Evolutionary conservation across 2,888 invertebrate species (phyloP).

Genomic region (Sthenelais limicola): DNA sequence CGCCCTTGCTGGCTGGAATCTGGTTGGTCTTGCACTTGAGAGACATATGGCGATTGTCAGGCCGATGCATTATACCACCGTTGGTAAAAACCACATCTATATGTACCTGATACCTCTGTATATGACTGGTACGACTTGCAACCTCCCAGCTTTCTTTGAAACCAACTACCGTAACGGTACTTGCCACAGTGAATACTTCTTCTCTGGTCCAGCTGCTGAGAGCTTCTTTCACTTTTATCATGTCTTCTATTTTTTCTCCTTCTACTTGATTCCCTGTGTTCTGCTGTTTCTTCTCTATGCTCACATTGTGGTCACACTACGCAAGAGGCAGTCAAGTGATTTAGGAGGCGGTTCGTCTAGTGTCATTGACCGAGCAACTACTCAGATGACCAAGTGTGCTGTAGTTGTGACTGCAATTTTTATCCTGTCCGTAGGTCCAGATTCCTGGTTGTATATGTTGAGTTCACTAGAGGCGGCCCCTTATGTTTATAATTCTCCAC

Average conservation of each 20-base stretch:
- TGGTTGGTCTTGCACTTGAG: slow-evolving; percentile 9
- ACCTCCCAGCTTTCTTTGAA: slow-evolving; percentile 17
- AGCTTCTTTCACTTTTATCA: slow-evolving; percentile 7
- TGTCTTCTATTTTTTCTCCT: slow-evolving; percentile 1
- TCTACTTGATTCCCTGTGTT: slow-evolving; percentile 17
- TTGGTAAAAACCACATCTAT: neutral
- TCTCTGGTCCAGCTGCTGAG: neutral
- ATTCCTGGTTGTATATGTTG: slow-evolving; percentile 11
- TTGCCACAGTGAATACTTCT: slow-evolving; percentile 21
- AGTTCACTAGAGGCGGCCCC: slow-evolving; percentile 2
- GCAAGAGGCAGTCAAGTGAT: neutral
- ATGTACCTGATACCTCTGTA: neutral
- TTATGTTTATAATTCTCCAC: slow-evolving; percentile 9
- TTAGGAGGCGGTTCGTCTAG: neutral
- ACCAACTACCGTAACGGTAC: neutral
- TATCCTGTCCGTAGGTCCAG: slow-evolving; percentile 9
- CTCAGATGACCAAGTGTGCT: slow-evolving; percentile 11
- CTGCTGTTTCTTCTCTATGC: slow-evolving; percentile 13
- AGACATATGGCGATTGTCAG: neutral
- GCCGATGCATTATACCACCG: slow-evolving; percentile 15
- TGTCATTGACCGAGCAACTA: slow-evolving; percentile 9
- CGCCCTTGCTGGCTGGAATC: slow-evolving; percentile 16
- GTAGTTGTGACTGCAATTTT: slow-evolving; percentile 9
- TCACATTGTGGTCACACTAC: slow-evolving; percentile 1
- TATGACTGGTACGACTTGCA: neutral